Base-by-base conservation (phyloP, 1,140 invertebrate genomes). In the Hylyphantes graminicola region DNA sequence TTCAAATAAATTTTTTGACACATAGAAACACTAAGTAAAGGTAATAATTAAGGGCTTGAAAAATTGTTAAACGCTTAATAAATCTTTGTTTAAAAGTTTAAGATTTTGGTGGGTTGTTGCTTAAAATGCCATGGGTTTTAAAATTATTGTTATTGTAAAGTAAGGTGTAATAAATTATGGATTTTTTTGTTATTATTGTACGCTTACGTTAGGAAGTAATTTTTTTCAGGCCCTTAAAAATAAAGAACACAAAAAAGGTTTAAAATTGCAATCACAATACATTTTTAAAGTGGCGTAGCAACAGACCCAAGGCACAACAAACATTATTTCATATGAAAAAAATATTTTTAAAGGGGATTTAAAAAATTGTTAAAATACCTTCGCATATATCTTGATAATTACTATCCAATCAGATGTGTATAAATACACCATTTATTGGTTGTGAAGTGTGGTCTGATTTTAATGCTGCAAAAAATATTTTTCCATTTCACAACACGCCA, bases 291-390 rank as follows among this genome's bases (percentile, higher is more conserved):
- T 83, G 80, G 80, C 80, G 72, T 83, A 74, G 80, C 80, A 83
- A 83, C 55, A 74, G 80, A 83, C 80, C 80, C 70, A 83, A 83
- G 80, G 80, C 70, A 21, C 76, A 73, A 67, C 77, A 80, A 80
- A 64, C 64, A 19, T 68, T 68, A 10, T 51, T 8, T 19, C 10
- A 35, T 35, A 61, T 11, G 7, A 19, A 50, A n/a, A 61, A 75
- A 75, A 35, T n/a, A 19, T 9, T 74, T n/a, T 57, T 35, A 10
- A 51, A 21, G 15, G 21, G 64, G 21, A 12, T 67, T 67, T 21
- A 67, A 35, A 35, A 5, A 1, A 35, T 35, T 61, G 17, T 61
- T 17, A 67, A 19, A 67, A 67, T 17, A 67, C 57, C 57, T 70
- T 35, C 10, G 17, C 8, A 53, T 54, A 64, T 57, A 21, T 68